These are phyloP conservation scores for Acrobasis repandana DNA, from an alignment of 2,888 invertebrate genomes.

Conservation along the genomic window DNA sequence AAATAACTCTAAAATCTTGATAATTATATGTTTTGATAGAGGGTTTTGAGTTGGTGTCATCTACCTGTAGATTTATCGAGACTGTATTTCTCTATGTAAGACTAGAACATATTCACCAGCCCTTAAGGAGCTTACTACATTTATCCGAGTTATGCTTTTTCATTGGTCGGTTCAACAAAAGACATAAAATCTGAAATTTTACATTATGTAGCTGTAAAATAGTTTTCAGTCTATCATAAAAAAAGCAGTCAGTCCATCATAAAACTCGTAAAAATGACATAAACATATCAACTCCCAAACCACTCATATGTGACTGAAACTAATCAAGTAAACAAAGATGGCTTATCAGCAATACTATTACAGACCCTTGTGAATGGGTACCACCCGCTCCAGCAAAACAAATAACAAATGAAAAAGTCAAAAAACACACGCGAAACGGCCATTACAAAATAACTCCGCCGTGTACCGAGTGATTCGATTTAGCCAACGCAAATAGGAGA, in stretches of 20 bases:
- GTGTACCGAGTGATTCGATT: constrained; percentile 78
- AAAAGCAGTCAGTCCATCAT: neutral
- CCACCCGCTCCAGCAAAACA: constrained; percentile 42
- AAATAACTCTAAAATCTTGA: too few relatives aligned
- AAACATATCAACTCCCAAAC: constrained; percentile 12
- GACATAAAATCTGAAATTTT: too few relatives aligned
- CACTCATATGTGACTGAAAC: constrained; percentile 20
- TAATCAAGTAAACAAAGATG: constrained; percentile 28
- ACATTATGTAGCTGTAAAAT: too few relatives aligned
- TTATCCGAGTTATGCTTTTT: too few relatives aligned
- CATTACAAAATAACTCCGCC: constrained; percentile 76
- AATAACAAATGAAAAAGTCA: constrained; percentile 54
- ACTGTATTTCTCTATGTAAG: too few relatives aligned
- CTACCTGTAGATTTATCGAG: too few relatives aligned
- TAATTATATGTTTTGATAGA: too few relatives aligned
- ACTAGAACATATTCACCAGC: too few relatives aligned
- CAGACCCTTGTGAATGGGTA: constrained; percentile 37
- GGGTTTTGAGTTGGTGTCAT: too few relatives aligned
- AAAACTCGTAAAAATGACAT: neutral
- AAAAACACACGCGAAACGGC: constrained; percentile 71
- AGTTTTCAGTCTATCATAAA: neutral
- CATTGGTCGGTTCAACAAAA: too few relatives aligned
- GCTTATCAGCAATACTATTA: constrained; percentile 34
- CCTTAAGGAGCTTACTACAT: too few relatives aligned
- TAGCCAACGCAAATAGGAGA: constrained; percentile 76